These are phyloP conservation scores for Zaprionus vittiger DNA, from an alignment of 1,140 invertebrate genomes.

Conservation along the genomic window DNA sequence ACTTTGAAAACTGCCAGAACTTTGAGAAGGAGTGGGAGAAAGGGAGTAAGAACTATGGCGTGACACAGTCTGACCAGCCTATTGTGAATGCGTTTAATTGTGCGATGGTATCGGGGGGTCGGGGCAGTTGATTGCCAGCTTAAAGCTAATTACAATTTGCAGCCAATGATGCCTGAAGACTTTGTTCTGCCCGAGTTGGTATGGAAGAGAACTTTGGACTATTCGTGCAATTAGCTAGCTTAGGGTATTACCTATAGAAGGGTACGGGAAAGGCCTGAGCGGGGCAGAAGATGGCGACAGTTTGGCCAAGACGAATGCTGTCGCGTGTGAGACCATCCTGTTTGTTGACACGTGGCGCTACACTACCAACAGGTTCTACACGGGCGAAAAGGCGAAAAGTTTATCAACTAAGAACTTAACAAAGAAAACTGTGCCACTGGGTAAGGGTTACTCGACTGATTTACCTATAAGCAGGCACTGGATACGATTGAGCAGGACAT, in stretches of 20 bases:
- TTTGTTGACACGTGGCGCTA: conserved; percentile 87
- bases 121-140: conserved; percentile 1
- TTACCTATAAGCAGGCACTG: conserved; percentile 87
- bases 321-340: conserved; percentile 86
- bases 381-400: background rate
- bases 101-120: conserved; percentile 16
- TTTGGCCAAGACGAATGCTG: conserved; percentile 54
- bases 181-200: conserved; percentile 39
- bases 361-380: conserved; percentile 86
- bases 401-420: conserved; percentile 39
- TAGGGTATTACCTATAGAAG: conserved; percentile 86
- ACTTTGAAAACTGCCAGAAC: conserved; percentile 67
- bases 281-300: conserved; percentile 87
- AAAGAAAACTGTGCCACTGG: background rate
- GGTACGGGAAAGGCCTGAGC: conserved; percentile 89
- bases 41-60: conserved; percentile 18
- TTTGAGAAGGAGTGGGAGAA: background rate
- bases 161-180: conserved; percentile 65
- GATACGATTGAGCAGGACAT: conserved; percentile 89
- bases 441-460: conserved; percentile 48
- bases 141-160: conserved; percentile 59
- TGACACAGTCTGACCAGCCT: conserved; percentile 36
- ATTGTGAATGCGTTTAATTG: conserved; percentile 58
- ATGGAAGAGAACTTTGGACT: conserved; percentile 50
- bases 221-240: conserved; percentile 56